phyloP scores from a whole-genome alignment of 2,797 vertebrate genomes.

The Lagocephalus sceleratus region DNA sequence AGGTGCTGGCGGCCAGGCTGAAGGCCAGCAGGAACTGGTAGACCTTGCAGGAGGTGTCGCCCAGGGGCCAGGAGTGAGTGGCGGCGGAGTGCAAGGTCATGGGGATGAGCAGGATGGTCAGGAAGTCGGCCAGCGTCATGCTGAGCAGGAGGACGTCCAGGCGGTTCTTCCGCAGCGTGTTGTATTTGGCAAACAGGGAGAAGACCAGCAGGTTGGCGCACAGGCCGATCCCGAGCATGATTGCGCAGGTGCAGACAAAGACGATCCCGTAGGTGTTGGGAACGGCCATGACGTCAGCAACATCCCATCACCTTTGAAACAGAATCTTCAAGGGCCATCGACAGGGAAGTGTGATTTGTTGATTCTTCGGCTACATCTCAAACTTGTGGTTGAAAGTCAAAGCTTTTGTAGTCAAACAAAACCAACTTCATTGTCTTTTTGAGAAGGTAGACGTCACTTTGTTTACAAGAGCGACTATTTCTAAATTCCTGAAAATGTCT shows the following conservation, averaged over 20 bases:
- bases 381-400: too few relatives aligned
- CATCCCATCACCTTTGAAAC: slow-evolving; percentile 35
- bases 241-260: slow-evolving; percentile 74
- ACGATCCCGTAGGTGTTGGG: slow-evolving; percentile 71
- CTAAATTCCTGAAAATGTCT: too few relatives aligned
- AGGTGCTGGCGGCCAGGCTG: slow-evolving; percentile 77
- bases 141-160: slow-evolving; percentile 78
- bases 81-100: slow-evolving; percentile 74
- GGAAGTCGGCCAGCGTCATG: slow-evolving; percentile 77
- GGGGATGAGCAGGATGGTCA: slow-evolving; percentile 75
- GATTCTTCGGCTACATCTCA: too few relatives aligned
- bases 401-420: too few relatives aligned
- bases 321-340: too few relatives aligned
- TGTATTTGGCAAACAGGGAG: slow-evolving; percentile 75
- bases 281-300: slow-evolving; percentile 33
- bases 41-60: slow-evolving; percentile 74
- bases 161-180: slow-evolving; percentile 73
- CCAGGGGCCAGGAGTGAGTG: slow-evolving; percentile 73
- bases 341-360: too few relatives aligned
- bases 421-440: too few relatives aligned
- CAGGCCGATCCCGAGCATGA: slow-evolving; percentile 75
- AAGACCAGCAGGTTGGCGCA: slow-evolving; percentile 78
- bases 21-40: slow-evolving; percentile 81
- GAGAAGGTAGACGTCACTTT: background rate
- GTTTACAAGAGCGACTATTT: too few relatives aligned